Conservation (phyloP, 1,140 invertebrate genomes). For the Drosophila guanche region DNA sequence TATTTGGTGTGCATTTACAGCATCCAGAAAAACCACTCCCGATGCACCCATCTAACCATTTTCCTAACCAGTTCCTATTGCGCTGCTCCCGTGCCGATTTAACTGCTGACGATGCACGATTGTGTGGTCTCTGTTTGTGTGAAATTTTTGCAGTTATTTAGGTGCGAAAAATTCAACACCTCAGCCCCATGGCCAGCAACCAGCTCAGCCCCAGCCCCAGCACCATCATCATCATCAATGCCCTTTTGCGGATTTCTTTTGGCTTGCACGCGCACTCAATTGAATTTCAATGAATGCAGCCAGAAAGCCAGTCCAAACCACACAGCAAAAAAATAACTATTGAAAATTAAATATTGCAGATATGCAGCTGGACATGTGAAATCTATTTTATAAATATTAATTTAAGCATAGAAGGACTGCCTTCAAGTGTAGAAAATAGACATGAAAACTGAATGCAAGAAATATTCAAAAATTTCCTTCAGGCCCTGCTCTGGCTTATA, state of each 20-base stretch:
- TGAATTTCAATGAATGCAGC: constrained; percentile 71
- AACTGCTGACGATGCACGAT: constrained; percentile 49
- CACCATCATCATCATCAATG: constrained; percentile 12
- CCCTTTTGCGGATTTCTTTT: constrained; percentile 50
- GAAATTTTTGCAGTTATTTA: constrained; percentile 64
- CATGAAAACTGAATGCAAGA: no score
- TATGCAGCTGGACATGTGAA: no score
- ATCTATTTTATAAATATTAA: no score
- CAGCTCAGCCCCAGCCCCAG: constrained; percentile 5
- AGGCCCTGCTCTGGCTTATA: no score
- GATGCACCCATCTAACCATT: background rate
- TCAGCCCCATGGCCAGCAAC: background rate
- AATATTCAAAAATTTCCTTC: no score
- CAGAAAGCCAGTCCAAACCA: background rate
- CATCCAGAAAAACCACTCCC: background rate
- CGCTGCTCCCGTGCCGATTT: constrained; percentile 40
- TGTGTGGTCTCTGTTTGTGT: constrained; percentile 24
- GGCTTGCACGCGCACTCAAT: constrained; percentile 66
- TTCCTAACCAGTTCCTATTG: constrained; percentile 18
- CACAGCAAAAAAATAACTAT: no score
- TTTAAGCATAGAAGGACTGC: no score
- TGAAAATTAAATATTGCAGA: no score
- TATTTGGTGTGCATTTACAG: constrained; percentile 44
- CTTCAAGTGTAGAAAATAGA: no score
- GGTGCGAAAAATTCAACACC: constrained; percentile 55